phyloP scores from a whole-genome alignment of 2,888 invertebrate genomes.

The Strigamia crassipes region DNA sequence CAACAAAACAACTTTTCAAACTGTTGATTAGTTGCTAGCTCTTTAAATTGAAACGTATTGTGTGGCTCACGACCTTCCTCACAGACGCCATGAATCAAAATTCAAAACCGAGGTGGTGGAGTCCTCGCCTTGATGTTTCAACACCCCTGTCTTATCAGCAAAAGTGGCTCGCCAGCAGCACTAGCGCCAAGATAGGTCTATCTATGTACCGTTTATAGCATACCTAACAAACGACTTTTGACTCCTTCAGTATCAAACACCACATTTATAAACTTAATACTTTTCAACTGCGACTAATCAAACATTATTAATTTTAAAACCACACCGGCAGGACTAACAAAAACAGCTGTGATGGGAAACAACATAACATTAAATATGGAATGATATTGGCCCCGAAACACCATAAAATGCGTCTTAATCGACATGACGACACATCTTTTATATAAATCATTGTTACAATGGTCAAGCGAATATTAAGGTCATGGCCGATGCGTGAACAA shows the following conservation, averaged over 20 bases:
- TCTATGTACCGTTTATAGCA: slow-evolving; percentile 38
- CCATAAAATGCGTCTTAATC: not conserved
- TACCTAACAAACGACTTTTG: slow-evolving; percentile 40
- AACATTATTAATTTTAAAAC: not conserved
- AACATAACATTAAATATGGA: not conserved
- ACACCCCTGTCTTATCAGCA: slow-evolving; percentile 32
- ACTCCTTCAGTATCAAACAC: not conserved
- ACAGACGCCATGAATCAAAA: slow-evolving; percentile 42
- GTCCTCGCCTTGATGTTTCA: slow-evolving; percentile 43
- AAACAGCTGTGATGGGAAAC: not conserved
- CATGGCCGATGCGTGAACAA: slow-evolving; percentile 17
- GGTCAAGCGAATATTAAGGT: slow-evolving; percentile 24
- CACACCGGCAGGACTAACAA: not conserved
- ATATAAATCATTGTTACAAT: slow-evolving; percentile 20
- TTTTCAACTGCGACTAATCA: not conserved
- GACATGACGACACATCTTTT: not conserved
- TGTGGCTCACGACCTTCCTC: slow-evolving; percentile 44
- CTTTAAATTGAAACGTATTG: slow-evolving; percentile 47
- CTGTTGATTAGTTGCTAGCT: slow-evolving; percentile 41
- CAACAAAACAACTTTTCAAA: slow-evolving; percentile 31
- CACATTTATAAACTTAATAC: slow-evolving; percentile 16
- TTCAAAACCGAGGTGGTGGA: slow-evolving; percentile 41
- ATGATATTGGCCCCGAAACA: not conserved
- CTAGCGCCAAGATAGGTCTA: slow-evolving; percentile 40
- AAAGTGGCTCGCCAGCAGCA: slow-evolving; percentile 44